Evolutionary conservation across 2,888 invertebrate genomes (phyloP), one percentile per base, ranked within the genome.

Genomic region (Ormyrus thymus): DNA sequence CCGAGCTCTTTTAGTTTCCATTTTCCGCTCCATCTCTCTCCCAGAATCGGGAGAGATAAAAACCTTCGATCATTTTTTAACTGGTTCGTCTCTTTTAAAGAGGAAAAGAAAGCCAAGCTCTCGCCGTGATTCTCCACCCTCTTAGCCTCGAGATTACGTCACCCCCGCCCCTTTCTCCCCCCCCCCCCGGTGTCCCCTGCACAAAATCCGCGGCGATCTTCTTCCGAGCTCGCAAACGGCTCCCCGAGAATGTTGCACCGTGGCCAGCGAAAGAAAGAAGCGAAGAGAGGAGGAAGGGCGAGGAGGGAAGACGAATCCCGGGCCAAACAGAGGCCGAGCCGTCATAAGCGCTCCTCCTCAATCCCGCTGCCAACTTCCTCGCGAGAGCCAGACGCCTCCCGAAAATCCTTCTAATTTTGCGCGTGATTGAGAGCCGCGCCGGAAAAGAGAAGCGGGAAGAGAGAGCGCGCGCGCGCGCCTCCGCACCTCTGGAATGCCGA

Each of bases 361-460:
- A 9, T 48, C 15, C 29, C 45, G 48, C 29, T 75, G 76, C 76
- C 76, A 76, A 80, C 72, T 71, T 71, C 68, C 56, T 68, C 43
- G 29, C 13, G 53, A 13, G 15, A 7, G 58, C 64, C 75, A 66
- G 71, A 66, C 62, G 50, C 6, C 45, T 29, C 29, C 29, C 46
- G 29, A 72, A 68, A 79, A 72, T 58, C 58, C 55, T 73, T 53
- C 71, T 76, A 61, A 79, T 79, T 79, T 76, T 56, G 66, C 66
- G 70, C 74, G 48, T 58, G 65, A 79, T 66, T 53, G 66, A 61
- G 51, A 70, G 55, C 5, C 50, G 50, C 11, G 8, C 1, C 10
- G 48, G 29, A 29, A 62, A 64, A 55, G 9, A 59, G 9, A 10
- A 8, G 43, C 10, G 6, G 59, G 10, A 7, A 56, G 9, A 51